Percentiles rank a stretch among this genome's conserved stretches.
These are phyloP conservation scores for Anguilla rostrata DNA, from an alignment of 2,113 vertebrate species.

Conservation along the genomic window DNA sequence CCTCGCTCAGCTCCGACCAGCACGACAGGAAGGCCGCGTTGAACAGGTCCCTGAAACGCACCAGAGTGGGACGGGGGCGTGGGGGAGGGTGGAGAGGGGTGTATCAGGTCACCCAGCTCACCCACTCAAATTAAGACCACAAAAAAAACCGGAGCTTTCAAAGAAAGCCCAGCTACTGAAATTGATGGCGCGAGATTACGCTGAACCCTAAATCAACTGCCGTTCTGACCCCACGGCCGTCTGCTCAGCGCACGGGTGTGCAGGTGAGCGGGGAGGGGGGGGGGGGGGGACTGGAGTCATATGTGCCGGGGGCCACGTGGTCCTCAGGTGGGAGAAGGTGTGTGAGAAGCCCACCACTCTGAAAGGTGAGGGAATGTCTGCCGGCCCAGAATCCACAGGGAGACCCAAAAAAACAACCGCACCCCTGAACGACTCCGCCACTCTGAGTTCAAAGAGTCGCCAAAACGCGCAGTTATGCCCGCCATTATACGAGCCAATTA, in stretches of 20 bases:
- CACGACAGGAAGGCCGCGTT: constrained; percentile 97
- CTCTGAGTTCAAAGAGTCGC: background rate
- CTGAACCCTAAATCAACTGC: background rate
- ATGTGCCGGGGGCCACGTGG: background rate
- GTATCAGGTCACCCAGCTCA: background rate
- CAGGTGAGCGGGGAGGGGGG: background rate
- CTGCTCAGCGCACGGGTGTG: background rate
- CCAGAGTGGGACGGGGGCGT: constrained; percentile 3
- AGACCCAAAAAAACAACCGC: background rate
- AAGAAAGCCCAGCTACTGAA: background rate
- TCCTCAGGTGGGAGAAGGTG: background rate
- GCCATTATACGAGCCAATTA: background rate
- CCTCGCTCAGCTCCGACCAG: constrained; percentile 96
- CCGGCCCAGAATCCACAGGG: background rate
- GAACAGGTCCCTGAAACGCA: constrained; percentile 84
- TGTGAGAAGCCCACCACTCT: background rate
- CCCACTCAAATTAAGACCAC: background rate
- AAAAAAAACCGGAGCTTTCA: background rate
- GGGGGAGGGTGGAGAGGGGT: background rate
- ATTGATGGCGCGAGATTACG: background rate
- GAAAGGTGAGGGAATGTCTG: background rate
- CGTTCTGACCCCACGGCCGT: background rate
- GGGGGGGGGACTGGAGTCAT: background rate
- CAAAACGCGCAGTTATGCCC: background rate
- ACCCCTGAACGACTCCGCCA: background rate